Conservation (phyloP, 2,113 vertebrate genomes). For the Fulica atra region DNA sequence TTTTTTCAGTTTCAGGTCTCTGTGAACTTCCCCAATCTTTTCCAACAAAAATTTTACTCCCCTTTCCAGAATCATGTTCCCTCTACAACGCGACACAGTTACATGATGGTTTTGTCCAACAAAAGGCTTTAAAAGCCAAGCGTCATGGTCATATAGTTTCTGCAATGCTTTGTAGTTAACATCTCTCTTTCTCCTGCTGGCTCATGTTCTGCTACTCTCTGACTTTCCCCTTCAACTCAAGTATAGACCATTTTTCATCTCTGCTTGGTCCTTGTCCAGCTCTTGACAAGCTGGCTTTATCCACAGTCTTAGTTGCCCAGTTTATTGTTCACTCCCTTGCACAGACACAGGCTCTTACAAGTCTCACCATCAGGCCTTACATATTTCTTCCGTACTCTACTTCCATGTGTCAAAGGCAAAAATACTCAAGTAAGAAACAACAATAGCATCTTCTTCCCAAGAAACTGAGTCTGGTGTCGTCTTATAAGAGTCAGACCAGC, state of each 20-base stretch:
- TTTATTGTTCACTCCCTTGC: background rate
- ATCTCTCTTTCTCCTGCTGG: background rate
- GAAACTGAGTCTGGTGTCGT: background rate
- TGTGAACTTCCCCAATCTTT: background rate
- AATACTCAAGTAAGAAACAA: background rate
- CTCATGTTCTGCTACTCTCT: background rate
- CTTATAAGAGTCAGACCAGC: background rate
- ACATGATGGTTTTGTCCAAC: background rate
- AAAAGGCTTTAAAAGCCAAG: conserved; percentile 1
- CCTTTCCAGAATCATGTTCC: background rate
- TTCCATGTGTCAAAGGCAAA: background rate
- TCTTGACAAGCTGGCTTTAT: background rate
- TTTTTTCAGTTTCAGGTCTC: conserved; percentile 16
- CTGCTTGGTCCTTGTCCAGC: background rate
- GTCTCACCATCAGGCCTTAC: background rate
- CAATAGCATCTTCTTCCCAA: background rate
- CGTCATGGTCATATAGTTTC: background rate
- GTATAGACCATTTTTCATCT: background rate
- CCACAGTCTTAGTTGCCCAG: background rate
- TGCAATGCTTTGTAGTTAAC: background rate
- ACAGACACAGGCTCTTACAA: background rate
- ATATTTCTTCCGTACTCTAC: background rate
- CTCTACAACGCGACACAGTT: background rate
- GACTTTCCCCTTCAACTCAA: background rate
- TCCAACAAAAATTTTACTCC: background rate